Evolutionary conservation across 2,888 invertebrate species (phyloP).

Genomic region (Gari tellinella): DNA sequence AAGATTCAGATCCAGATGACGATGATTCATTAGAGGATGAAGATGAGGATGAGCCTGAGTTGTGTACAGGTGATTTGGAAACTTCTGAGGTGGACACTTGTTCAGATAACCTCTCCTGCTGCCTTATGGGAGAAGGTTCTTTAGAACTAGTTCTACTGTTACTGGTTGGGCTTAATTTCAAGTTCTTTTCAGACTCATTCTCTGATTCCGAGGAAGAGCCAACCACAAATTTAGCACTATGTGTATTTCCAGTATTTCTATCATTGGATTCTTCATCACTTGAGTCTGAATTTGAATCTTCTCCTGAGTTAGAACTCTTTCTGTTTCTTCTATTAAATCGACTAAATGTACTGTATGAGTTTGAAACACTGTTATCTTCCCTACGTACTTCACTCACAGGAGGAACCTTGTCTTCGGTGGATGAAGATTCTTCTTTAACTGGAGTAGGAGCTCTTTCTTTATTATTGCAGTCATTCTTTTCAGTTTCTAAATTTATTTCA

Average conservation of each 20-base stretch:
- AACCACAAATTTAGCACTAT: neutral
- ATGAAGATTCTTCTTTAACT: neutral
- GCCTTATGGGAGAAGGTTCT: too few species aligned
- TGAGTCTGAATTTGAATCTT: slow-evolving; percentile 37
- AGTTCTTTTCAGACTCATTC: neutral
- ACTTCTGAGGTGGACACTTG: too few species aligned
- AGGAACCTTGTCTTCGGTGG: neutral
- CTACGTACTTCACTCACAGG: slow-evolving; percentile 19
- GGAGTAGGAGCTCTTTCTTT: neutral
- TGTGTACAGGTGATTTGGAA: too few species aligned
- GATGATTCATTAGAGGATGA: neutral
- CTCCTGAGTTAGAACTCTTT: slow-evolving; percentile 32
- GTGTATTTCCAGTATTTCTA: neutral
- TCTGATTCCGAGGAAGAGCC: slow-evolving; percentile 10
- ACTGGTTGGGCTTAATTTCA: neutral
- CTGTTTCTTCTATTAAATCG: slow-evolving; percentile 52
- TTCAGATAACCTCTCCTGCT: too few species aligned
- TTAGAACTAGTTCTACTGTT: neutral
- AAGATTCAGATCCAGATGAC: slow-evolving; percentile 7
- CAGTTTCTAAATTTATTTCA: neutral
- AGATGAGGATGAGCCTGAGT: neutral
- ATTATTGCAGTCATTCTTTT: slow-evolving; percentile 9
- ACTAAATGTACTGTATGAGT: slow-evolving; percentile 51
- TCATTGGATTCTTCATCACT: slow-evolving; percentile 9
- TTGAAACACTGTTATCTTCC: slow-evolving; percentile 50